Evolutionary conservation across 2,888 invertebrate species (phyloP).

Genomic region (Spodoptera littoralis): DNA sequence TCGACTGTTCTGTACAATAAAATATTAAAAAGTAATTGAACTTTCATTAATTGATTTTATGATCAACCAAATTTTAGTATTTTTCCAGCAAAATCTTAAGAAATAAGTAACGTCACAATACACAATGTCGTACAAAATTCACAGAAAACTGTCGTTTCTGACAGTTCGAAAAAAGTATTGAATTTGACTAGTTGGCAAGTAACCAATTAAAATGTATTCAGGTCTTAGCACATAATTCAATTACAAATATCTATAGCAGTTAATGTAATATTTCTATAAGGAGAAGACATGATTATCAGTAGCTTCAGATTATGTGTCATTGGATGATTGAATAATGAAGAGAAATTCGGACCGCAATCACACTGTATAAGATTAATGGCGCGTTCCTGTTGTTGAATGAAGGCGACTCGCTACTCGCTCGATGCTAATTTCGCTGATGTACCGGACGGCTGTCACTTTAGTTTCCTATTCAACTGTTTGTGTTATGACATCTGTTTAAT

Average conservation of each 20-base stretch:
- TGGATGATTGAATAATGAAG: slow-evolving; percentile 74
- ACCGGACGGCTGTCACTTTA: slow-evolving; percentile 64
- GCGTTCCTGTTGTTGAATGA: slow-evolving; percentile 69
- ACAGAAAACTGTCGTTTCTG: too few relatives aligned
- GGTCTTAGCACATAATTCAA: slow-evolving; percentile 5
- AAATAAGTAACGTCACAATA: too few relatives aligned
- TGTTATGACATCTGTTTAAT: slow-evolving; percentile 46
- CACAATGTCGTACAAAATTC: too few relatives aligned
- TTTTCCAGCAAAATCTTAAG: too few relatives aligned
- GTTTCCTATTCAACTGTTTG: slow-evolving; percentile 63
- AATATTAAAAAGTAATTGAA: too few relatives aligned
- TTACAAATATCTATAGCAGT: slow-evolving; percentile 2
- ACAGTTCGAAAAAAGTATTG: too few relatives aligned
- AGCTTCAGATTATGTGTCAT: slow-evolving; percentile 58
- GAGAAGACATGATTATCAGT: slow-evolving; percentile 40
- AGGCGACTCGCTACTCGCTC: slow-evolving; percentile 67
- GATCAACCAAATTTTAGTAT: too few relatives aligned
- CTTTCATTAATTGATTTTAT: too few relatives aligned
- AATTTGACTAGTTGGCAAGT: too few relatives aligned
- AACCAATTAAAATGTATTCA: slow-evolving; percentile 15
- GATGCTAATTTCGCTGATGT: slow-evolving; percentile 72
- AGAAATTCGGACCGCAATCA: slow-evolving; percentile 74
- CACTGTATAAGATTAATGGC: slow-evolving; percentile 78
- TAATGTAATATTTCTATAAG: slow-evolving; percentile 32
- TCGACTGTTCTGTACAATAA: too few relatives aligned